Percentiles rank a stretch among this genome's conserved stretches.
Evolutionary conservation across 2,888 invertebrate species (phyloP).

Genomic region (Agonopterix heracliana): DNA sequence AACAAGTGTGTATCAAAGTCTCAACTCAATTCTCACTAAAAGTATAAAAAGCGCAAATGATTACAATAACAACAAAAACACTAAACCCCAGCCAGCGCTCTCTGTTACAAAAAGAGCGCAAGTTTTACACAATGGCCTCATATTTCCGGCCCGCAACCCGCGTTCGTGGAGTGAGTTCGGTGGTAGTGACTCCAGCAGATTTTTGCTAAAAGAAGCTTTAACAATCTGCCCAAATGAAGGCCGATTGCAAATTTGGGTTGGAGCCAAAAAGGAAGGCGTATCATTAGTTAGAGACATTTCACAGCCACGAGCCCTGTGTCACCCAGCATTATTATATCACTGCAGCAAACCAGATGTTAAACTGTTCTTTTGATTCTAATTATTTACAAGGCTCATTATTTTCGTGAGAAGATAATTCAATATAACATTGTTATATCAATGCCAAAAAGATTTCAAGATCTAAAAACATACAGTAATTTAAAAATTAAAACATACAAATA

Average conservation of each 20-base stretch:
- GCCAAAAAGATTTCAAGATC: too few species aligned
- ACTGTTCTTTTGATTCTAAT: too few species aligned
- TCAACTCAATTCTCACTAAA: too few species aligned
- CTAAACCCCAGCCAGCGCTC: slow-evolving; percentile 27
- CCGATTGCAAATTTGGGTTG: slow-evolving; percentile 43
- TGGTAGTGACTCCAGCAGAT: slow-evolving; percentile 18
- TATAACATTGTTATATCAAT: too few species aligned
- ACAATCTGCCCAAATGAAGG: slow-evolving; percentile 44
- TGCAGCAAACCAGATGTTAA: too few species aligned
- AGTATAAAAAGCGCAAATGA: background rate
- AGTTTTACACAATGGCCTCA: slow-evolving; percentile 51
- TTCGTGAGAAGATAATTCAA: too few species aligned
- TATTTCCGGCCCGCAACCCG: slow-evolving; percentile 44
- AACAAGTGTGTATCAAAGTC: too few species aligned
- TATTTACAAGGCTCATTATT: too few species aligned
- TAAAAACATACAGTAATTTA: too few species aligned
- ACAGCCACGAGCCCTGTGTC: background rate
- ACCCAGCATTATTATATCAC: too few species aligned
- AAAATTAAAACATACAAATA: too few species aligned
- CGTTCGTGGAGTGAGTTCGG: slow-evolving; percentile 16
- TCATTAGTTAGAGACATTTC: background rate
- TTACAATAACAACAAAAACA: slow-evolving; percentile 5
- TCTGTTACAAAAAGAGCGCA: slow-evolving; percentile 42
- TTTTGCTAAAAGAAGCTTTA: slow-evolving; percentile 31
- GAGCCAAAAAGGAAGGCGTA: slow-evolving; percentile 29